Base-by-base conservation (phyloP, 2,888 invertebrate species). In the Suillia variegata region DNA sequence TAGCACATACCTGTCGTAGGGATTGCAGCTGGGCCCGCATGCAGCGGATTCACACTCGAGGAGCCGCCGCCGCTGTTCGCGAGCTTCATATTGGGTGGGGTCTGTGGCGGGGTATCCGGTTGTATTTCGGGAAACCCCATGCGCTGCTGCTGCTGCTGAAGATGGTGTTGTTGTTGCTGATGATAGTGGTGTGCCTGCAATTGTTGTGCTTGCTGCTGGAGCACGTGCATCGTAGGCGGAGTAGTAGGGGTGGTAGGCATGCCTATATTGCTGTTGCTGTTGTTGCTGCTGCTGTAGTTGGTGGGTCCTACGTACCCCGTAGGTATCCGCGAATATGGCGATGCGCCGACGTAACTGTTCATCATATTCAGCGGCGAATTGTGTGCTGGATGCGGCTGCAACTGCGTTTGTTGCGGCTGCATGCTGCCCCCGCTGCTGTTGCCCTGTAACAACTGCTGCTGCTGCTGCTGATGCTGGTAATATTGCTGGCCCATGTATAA, bases 51-150 rank as follows among this genome's bases (percentile, higher is more conserved):
- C 81, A 87, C 87, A 76, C 87, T 87, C 67, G 88, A 89, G 79
- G 89, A 89, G 70, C 91, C 90, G 38, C 21, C 65, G 67, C 24
- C 62, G 62, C 31, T 61, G 58, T 34, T 63, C 63, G 67, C 65
- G 33, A 93, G 87, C 82, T 94, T 94, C 92, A 94, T 92, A 84
- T 91, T 94, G 78, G 94, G 94, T 67, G 94, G 94, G 59, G 94
- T 95, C 83, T 94, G 94, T 1, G 94, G 94, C 67, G 94, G 94
- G 48, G 94, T 94, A 83, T 94, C 94, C 70, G 80, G 87, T 75
- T 90, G 89, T 78, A 93, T 89, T 82, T 93, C 91, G 76, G 93
- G 89, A 85, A 93, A 92, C 77, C 91, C 89, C 82, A 90, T 87
- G 69, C 73, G 54, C 65, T 76, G 77, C 65, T 72, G 76, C 55